These are phyloP conservation scores for Tragulus kanchil DNA, from an alignment of 2,113 vertebrate species.

Conservation along the genomic window DNA sequence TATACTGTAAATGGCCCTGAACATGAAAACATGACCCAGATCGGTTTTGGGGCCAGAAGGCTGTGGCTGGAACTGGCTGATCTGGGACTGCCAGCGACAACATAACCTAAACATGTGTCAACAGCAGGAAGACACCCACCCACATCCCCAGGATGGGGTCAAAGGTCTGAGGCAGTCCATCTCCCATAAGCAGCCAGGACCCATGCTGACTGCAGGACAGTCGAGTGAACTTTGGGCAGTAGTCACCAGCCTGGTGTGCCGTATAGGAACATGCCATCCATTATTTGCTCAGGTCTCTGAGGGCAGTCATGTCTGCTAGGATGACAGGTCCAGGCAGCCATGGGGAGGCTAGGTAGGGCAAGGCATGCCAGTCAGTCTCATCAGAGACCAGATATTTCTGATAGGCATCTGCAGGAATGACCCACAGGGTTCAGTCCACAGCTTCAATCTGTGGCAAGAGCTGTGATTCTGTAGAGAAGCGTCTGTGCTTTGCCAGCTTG, in stretches of 20 bases:
- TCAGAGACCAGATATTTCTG: not conserved
- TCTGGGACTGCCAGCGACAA: not conserved
- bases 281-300: not conserved
- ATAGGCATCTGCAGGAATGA: not conserved
- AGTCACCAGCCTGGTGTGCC: too few relatives aligned
- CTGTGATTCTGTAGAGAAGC: too few relatives aligned
- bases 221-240: not conserved
- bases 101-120: not conserved
- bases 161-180: not conserved
- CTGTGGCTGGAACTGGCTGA: not conserved
- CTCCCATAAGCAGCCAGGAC: not conserved
- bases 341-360: not conserved
- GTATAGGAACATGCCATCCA: not conserved
- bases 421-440: not conserved
- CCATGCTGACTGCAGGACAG: not conserved
- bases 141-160: accelerated
- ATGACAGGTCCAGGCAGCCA: not conserved
- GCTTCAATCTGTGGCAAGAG: not conserved
- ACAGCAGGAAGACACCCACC: not conserved
- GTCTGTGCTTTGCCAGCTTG: not conserved
- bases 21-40: not conserved
- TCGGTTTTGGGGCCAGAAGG: not conserved
- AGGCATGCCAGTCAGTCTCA: not conserved
- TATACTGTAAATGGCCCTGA: not conserved
- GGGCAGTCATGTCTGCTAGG: not conserved